Percentiles rank a stretch among this genome's conserved stretches.
Evolutionary conservation across 2,113 vertebrate species (phyloP).

Genomic region (Taxidea taxus): DNA sequence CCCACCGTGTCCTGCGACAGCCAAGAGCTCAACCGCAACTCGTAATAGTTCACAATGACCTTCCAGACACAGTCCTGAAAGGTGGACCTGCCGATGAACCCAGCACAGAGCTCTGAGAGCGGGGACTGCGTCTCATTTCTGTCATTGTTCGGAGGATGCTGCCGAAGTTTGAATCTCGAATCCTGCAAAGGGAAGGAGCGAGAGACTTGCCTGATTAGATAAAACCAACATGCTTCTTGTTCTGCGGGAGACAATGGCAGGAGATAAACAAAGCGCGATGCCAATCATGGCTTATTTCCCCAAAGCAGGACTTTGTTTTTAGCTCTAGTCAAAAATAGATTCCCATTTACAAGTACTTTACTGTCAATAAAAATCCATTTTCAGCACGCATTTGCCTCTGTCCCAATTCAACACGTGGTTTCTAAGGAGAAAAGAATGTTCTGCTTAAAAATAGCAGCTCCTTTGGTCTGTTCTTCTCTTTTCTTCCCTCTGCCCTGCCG

Average conservation of each 20-base stretch:
- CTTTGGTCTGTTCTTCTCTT: background rate
- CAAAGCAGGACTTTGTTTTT: constrained; percentile 9
- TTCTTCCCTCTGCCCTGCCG: background rate
- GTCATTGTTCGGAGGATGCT: background rate
- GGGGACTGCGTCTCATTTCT: accelerated
- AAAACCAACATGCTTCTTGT: background rate
- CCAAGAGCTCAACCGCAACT: accelerated
- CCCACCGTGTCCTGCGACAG: background rate
- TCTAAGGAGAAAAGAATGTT: constrained; percentile 25
- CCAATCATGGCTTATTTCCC: background rate
- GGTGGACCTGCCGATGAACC: background rate
- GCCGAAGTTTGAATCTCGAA: background rate
- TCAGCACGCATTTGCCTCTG: constrained; percentile 12
- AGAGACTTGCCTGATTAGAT: background rate
- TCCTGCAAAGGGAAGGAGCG: background rate
- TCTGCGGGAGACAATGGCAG: background rate
- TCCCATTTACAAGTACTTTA: background rate
- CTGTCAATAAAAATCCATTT: constrained; percentile 56
- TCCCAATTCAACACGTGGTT: background rate
- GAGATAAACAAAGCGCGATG: background rate
- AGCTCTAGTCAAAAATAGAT: constrained; percentile 45
- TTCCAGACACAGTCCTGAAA: accelerated
- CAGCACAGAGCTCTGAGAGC: background rate
- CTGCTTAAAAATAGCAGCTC: constrained; percentile 45
- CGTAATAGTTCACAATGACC: background rate